A percentile compares a stretch with the other conserved stretches of the same genome.
Evolutionary conservation across 2,888 invertebrate genomes (phyloP).

Genomic region (Acanthosepion pharaonis): DNA sequence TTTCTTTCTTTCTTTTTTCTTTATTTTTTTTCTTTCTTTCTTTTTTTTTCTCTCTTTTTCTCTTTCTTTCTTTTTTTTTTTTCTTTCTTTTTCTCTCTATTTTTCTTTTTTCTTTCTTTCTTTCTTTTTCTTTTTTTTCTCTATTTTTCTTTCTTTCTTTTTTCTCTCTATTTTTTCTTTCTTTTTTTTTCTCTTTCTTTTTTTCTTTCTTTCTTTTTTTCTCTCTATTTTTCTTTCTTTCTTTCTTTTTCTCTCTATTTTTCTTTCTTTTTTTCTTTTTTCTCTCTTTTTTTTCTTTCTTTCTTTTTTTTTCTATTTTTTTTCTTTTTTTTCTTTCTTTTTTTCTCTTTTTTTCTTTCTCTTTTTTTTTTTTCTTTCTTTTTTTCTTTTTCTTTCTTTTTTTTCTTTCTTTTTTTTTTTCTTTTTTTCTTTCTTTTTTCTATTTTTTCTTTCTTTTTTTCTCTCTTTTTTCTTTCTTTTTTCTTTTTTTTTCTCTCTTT

Average conservation of each 20-base stretch:
- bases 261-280: neutral
- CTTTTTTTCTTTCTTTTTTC: neutral
- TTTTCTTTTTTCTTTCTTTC: neutral
- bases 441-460: neutral
- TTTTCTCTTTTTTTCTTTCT: too few species aligned
- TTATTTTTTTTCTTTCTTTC: neutral
- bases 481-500: neutral
- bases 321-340: neutral
- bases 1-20: neutral
- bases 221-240: too few species aligned
- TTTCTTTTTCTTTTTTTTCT: too few species aligned
- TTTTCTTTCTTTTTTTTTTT: neutral
- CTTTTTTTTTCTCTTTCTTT: too few species aligned
- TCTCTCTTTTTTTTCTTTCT: too few species aligned
- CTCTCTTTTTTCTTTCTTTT: too few species aligned
- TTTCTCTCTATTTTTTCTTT: neutral
- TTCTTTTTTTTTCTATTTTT: neutral
- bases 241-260: neutral
- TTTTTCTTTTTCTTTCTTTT: neutral
- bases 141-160: neutral
- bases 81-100: neutral
- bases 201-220: neutral
- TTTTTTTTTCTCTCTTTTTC: too few species aligned
- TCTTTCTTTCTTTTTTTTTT: neutral
- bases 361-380: neutral